Evolutionary conservation across 2,888 invertebrate genomes (phyloP), one percentile per base, ranked within the genome.

Genomic region (Ennomos quercinarius): DNA sequence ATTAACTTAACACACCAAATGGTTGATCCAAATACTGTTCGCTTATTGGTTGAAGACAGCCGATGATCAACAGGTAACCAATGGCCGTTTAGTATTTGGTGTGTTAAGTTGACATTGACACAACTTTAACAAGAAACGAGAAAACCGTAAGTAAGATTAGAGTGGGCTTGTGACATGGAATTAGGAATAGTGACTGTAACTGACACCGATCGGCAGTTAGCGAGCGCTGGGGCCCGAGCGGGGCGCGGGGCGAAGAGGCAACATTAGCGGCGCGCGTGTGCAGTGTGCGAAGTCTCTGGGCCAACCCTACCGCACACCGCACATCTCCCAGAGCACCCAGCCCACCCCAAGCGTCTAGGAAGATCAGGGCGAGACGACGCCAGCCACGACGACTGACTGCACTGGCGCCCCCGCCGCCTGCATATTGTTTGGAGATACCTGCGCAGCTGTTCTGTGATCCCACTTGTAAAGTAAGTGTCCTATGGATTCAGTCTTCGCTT

Each of bases 141-240:
- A 17, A n/a, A 17, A 17, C 17, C 17, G 3, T 1, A 3, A 3
- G 17, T 17, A 17, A 17, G 17, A 17, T 17, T 17, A 27, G 27
- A 27, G 27, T 27, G 6, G 27, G 27, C 27, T 27, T 27, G 27
- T 27, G 27, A 12, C 12, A 11, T 36, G 2, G 45, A 9, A 12
- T 27, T 10, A 17, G 3, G 35, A 39, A 11, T 13, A 64, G 46
- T 59, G 65, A 63, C 56, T 66, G 55, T 88, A 89, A 90, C 83
- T 83, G 83, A 77, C 85, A 87, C 91, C 86, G 72, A 87, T 91
- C 87, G 91, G 89, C 91, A 91, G 91, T 84, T 91, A 92, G 91
- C 91, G 91, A 85, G 91, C 91, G 88, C 89, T 89, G 87, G 85
- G 86, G 83, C 83, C 81, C 86, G 83, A 74, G 70, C 72, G 83